Evolutionary conservation across 2,113 vertebrate species (phyloP).

Genomic region (Aplodontia rufa): DNA sequence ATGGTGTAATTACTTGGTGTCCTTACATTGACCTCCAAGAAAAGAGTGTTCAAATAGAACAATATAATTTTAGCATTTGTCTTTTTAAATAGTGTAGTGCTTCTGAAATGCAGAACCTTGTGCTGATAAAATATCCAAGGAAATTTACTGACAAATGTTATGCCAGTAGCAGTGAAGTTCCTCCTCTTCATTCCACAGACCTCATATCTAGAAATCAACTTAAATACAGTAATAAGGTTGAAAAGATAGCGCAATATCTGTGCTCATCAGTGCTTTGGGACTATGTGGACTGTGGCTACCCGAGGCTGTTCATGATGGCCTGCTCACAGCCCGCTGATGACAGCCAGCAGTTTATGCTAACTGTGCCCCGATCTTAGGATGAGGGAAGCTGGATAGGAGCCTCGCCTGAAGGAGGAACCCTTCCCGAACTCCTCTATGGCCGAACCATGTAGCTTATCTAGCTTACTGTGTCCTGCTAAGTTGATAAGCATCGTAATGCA

Average conservation of each 20-base stretch:
- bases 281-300: not conserved
- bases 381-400: not conserved
- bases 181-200: not conserved
- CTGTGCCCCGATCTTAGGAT: not conserved
- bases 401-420: not conserved
- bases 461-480: not conserved
- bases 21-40: slow-evolving; percentile 52
- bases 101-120: slow-evolving; percentile 6
- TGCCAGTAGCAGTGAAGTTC: not conserved
- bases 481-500: not conserved
- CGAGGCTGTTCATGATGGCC: not conserved
- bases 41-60: slow-evolving; percentile 57
- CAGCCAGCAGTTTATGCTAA: slow-evolving; percentile 21
- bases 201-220: slow-evolving; percentile 66
- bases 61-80: slow-evolving; percentile 48
- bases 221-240: slow-evolving; percentile 55
- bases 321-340: not conserved
- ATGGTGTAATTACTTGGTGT: slow-evolving; percentile 45
- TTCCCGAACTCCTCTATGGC: not conserved
- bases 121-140: slow-evolving; percentile 40
- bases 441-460: not conserved
- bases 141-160: slow-evolving; percentile 47
- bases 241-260: slow-evolving; percentile 47
- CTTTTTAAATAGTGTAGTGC: slow-evolving; percentile 27
- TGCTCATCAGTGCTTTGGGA: slow-evolving; percentile 47